Base-by-base conservation (phyloP, 2,797 vertebrate genomes). In the Haliaeetus albicilla region DNA sequence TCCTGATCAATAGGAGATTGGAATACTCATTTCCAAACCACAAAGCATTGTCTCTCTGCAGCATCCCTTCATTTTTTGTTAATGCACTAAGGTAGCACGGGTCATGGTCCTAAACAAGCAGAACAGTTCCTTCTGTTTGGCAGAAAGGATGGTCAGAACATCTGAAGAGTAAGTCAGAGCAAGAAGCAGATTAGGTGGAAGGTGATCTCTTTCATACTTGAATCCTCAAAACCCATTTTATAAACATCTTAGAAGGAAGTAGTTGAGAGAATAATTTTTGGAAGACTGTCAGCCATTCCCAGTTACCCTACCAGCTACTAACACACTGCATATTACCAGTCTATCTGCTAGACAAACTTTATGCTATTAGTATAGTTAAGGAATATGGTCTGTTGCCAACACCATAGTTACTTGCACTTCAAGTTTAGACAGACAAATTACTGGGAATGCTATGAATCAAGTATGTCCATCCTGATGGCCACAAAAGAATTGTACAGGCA, bases 221-320 rank as follows among this genome's bases (percentile, higher is more conserved):
- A 92, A 73, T 73, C 35, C n/a, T 89, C 46, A 74, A 49, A 59
- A 89, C 80, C 31, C 13, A 70, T 63, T 91, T 78, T 9, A 43
- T 23, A 48, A 17, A 37, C 17, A 64, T 11, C 13, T 82, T 44
- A 14, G 39, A 44, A 68, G 33, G 31, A 80, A 80, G 24, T 7
- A 65, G 17, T 12, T 51, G 35, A 75, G 53, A 86, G 17, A 60
- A 44, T 30, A 0, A 25, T 39, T 67, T 87, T 14, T 65, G 46
- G 57, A 61, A 68, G 65, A 27, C 25, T 22, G 17, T 31, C 37
- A 76, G 33, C 13, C 25, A 44, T 39, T 89, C 35, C 43, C 43
- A 37, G 25, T 65, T 49, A 74, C 33, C 35, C 22, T 51, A 39
- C n/a, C 23, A 64, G 84, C 41, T 82, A 16, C 48, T 46, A 51